Evolutionary conservation across 2,113 vertebrate genomes (phyloP).

Genomic region (Hoplias malabaricus): DNA sequence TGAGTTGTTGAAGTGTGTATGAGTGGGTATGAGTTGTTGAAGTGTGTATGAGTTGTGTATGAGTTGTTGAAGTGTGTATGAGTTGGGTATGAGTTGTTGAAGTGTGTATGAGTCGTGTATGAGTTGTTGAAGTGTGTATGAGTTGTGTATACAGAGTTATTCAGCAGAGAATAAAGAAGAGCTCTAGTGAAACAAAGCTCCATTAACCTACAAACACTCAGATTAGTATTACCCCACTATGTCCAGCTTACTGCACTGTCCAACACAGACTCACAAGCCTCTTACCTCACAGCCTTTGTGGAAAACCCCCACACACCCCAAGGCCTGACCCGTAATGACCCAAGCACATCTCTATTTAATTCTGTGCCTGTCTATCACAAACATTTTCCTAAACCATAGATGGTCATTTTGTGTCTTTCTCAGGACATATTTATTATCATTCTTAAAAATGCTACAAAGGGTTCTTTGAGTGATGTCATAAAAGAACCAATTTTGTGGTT

Average conservation of each 20-base stretch:
- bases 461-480: too few relatives aligned
- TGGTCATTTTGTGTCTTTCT: too few relatives aligned
- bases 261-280: slow-evolving; percentile 39
- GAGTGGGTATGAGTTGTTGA: background rate
- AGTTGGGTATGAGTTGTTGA: too few relatives aligned
- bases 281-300: slow-evolving; percentile 24
- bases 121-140: too few relatives aligned
- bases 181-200: slow-evolving; percentile 12
- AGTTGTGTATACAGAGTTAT: background rate
- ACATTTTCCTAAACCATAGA: too few relatives aligned
- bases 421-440: too few relatives aligned
- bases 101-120: too few relatives aligned
- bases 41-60: background rate
- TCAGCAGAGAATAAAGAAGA: background rate
- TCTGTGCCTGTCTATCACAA: background rate
- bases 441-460: too few relatives aligned
- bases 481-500: too few relatives aligned
- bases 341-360: background rate
- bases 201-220: slow-evolving; percentile 33
- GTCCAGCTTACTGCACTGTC: slow-evolving; percentile 37
- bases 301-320: slow-evolving; percentile 4
- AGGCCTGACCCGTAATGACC: background rate
- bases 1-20: background rate
- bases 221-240: slow-evolving; percentile 42
- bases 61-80: background rate